A percentile compares a stretch with the other conserved stretches of the same genome.
Evolutionary conservation across 2,113 vertebrate species (phyloP).

Genomic region (Myrmecobius fasciatus): DNA sequence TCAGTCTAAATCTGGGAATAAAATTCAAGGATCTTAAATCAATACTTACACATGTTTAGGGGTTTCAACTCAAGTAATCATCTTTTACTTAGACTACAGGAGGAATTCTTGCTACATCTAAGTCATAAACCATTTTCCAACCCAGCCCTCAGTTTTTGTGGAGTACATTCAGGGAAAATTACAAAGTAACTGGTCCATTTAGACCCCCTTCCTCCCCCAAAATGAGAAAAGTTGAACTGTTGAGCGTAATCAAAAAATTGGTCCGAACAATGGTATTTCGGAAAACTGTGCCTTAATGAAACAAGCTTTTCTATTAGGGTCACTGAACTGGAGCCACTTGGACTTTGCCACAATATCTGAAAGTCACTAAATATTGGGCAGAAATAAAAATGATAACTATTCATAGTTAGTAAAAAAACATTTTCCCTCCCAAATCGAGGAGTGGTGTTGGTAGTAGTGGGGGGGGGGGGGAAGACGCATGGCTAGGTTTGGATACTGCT

Average conservation of each 20-base stretch:
- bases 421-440: not conserved
- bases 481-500: not conserved
- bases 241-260: not conserved
- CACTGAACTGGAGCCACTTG: not conserved
- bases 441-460: not conserved
- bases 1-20: not conserved
- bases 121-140: not conserved
- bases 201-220: not conserved
- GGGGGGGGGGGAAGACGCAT: not conserved
- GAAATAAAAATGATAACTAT: not conserved
- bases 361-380: constrained; percentile 2
- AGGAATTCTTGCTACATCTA: not conserved
- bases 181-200: not conserved
- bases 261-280: constrained; percentile 62
- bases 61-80: not conserved
- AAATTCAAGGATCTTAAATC: not conserved
- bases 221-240: not conserved
- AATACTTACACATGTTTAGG: not conserved
- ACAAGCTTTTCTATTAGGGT: not conserved
- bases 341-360: not conserved
- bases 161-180: not conserved
- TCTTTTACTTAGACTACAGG: not conserved
- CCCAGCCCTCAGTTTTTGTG: not conserved
- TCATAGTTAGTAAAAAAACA: not conserved
- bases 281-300: not conserved